Conservation (phyloP, 37 sponge, comb jelly and placozoan genomes). For the Beroe forskalii region DNA sequence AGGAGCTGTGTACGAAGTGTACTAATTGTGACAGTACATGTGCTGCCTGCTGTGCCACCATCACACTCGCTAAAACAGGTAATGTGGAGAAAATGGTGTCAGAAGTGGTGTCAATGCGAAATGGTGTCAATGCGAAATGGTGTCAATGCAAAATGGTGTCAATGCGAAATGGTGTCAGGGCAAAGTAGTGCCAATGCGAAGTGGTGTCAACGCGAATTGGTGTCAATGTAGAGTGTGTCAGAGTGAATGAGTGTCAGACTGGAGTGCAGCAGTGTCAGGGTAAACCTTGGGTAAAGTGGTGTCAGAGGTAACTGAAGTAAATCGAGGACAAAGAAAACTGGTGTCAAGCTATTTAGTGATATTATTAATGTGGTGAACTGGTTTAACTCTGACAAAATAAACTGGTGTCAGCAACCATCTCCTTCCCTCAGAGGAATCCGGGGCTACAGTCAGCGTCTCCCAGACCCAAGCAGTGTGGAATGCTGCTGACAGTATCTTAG, state of each 20-base stretch:
- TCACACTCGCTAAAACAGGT: neutral
- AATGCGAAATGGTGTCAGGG: neutral
- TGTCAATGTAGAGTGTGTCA: neutral
- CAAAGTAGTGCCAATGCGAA: neutral
- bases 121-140: neutral
- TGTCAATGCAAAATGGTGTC: neutral
- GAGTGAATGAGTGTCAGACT: no score
- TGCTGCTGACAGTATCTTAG: neutral
- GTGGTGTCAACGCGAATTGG: neutral
- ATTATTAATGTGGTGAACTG: no score
- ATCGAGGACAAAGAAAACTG: neutral
- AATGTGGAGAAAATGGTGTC: neutral
- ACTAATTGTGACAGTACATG: neutral
- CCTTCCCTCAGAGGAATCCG: slow-evolving; percentile 21
- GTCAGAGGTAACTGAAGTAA: neutral
- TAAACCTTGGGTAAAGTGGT: neutral
- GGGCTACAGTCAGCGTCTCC: neutral
- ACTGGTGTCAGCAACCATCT: neutral
- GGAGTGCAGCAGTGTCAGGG: no score
- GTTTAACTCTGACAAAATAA: no score
- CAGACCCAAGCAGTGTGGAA: neutral
- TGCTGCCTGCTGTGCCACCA: slow-evolving; percentile 5
- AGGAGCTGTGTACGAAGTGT: neutral
- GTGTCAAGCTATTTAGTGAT: neutral
- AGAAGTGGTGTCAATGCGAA: neutral